Percentiles rank a stretch among this genome's conserved stretches.
Evolutionary conservation across 2,888 invertebrate genomes (phyloP).

Genomic region (Agonopterix heracliana): DNA sequence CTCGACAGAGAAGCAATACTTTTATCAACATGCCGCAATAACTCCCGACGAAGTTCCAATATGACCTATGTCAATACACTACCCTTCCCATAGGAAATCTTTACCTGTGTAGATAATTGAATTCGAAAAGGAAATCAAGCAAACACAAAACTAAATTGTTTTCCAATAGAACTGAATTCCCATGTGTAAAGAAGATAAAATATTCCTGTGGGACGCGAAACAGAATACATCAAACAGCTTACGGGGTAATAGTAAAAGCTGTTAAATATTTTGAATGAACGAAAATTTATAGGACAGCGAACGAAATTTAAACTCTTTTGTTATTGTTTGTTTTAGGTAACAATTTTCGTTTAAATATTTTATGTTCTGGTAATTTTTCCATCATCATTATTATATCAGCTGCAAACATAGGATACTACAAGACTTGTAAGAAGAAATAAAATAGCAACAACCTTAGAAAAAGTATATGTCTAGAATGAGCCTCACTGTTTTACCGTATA

Average conservation of each 20-base stretch:
- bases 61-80: constrained; percentile 1
- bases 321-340: too few species aligned
- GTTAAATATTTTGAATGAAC: too few species aligned
- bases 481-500: too few species aligned
- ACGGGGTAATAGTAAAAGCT: neutral
- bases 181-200: constrained; percentile 16
- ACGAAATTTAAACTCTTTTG: too few species aligned
- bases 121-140: constrained; percentile 20
- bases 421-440: too few species aligned
- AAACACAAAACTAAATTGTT: constrained; percentile 28
- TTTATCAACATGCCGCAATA: neutral
- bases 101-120: constrained; percentile 18
- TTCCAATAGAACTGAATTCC: constrained; percentile 28
- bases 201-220: constrained; percentile 8
- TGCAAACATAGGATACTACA: too few species aligned
- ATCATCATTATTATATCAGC: too few species aligned
- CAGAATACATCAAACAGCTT: constrained; percentile 7
- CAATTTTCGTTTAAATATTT: too few species aligned
- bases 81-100: constrained; percentile 4
- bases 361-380: too few species aligned
- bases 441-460: too few species aligned
- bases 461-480: too few species aligned
- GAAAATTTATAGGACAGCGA: too few species aligned
- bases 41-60: neutral
- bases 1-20: neutral